phyloP scores from a whole-genome alignment of 1,140 invertebrate species.

The Bemisia tabaci region DNA sequence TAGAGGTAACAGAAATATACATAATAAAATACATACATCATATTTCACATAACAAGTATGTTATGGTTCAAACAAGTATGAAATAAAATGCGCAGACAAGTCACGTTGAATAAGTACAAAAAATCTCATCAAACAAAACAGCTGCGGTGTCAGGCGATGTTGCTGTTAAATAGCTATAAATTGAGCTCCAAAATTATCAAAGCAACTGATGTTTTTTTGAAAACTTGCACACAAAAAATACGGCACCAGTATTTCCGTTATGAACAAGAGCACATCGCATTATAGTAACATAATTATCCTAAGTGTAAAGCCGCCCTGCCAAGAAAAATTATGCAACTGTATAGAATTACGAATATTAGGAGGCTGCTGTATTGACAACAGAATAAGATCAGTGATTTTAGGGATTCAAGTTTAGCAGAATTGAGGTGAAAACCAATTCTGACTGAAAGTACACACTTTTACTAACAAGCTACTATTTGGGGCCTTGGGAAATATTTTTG shows the following conservation, averaged over 20 bases:
- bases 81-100: not conserved
- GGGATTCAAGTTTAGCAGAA: too few relatives aligned
- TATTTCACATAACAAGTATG: not conserved
- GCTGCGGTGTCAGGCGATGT: too few relatives aligned
- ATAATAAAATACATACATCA: not conserved
- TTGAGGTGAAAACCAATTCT: too few relatives aligned
- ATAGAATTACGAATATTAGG: too few relatives aligned
- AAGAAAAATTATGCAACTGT: too few relatives aligned
- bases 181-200: not conserved
- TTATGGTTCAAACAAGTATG: not conserved
- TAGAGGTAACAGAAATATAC: not conserved
- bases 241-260: not conserved
- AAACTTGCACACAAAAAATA: not conserved
- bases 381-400: too few relatives aligned
- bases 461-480: too few relatives aligned
- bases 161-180: too few relatives aligned
- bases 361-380: too few relatives aligned
- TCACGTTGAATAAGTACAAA: not conserved
- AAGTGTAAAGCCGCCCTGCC: not conserved
- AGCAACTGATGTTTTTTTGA: not conserved
- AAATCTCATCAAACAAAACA: not conserved
- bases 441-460: too few relatives aligned
- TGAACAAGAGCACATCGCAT: not conserved
- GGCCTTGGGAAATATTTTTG: too few relatives aligned
- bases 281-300: not conserved